Conservation (phyloP, 2,113 vertebrate species). For the Protomyctophum bolini region DNA sequence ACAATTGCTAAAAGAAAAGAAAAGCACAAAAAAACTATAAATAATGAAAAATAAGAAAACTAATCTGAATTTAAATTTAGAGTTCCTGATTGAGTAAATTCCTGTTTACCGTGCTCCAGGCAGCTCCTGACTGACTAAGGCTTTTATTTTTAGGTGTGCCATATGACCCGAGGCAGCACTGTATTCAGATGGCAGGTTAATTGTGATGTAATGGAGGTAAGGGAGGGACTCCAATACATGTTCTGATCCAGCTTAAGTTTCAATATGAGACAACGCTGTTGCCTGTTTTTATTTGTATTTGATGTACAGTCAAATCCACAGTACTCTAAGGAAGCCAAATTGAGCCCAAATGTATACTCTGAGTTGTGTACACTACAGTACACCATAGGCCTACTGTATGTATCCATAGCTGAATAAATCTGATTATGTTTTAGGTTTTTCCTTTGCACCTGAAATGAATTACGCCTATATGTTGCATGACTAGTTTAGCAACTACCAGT, state of each 20-base stretch:
- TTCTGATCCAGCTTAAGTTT: background rate
- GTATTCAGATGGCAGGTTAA: conserved; percentile 2
- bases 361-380: no score
- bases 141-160: conserved; percentile 1
- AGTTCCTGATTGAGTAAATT: background rate
- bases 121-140: background rate
- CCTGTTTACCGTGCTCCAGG: background rate
- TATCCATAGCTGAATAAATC: background rate
- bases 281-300: background rate
- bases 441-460: background rate
- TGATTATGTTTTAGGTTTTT: background rate
- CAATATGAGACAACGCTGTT: background rate
- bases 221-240: background rate
- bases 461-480: background rate
- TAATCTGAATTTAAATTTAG: background rate
- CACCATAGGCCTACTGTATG: no score
- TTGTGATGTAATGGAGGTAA: background rate
- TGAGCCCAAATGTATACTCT: background rate
- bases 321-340: background rate
- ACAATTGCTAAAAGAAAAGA: no score
- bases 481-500: background rate
- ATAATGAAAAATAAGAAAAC: no score
- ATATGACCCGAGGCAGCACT: background rate
- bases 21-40: no score
- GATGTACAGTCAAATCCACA: background rate